These are phyloP conservation scores for Caiman crocodilus DNA, from an alignment of 2,797 vertebrate genomes.

Conservation along the genomic window DNA sequence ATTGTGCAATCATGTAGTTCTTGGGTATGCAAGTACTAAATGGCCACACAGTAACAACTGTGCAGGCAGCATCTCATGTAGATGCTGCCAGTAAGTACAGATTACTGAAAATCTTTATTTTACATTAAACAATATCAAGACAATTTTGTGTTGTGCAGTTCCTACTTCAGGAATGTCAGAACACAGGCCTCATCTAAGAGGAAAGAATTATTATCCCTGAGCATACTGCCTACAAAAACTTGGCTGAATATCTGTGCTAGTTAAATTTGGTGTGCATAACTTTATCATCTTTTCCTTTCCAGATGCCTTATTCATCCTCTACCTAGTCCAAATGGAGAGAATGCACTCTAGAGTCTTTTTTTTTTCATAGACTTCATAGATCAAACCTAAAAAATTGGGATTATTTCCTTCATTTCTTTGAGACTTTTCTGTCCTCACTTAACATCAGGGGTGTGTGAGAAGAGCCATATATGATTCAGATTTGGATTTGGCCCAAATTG, in stretches of 20 bases:
- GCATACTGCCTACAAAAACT: neutral
- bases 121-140: neutral
- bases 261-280: neutral
- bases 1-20: too few species aligned
- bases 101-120: neutral
- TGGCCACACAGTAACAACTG: too few species aligned
- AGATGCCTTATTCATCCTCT: neutral
- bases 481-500: too few species aligned
- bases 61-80: too few species aligned
- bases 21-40: too few species aligned
- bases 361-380: neutral
- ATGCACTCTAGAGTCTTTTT: neutral
- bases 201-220: neutral
- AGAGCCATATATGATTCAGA: too few species aligned
- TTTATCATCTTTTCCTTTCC: neutral
- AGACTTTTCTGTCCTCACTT: too few species aligned
- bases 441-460: too few species aligned
- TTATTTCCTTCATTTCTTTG: neutral
- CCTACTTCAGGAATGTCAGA: neutral
- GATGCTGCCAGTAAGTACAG: neutral
- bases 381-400: neutral
- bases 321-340: too few species aligned
- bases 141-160: neutral
- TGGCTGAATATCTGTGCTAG: neutral
- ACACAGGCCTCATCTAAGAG: neutral